phyloP scores from a whole-genome alignment of 2,113 vertebrate genomes.

The Crypturellus undulatus region DNA sequence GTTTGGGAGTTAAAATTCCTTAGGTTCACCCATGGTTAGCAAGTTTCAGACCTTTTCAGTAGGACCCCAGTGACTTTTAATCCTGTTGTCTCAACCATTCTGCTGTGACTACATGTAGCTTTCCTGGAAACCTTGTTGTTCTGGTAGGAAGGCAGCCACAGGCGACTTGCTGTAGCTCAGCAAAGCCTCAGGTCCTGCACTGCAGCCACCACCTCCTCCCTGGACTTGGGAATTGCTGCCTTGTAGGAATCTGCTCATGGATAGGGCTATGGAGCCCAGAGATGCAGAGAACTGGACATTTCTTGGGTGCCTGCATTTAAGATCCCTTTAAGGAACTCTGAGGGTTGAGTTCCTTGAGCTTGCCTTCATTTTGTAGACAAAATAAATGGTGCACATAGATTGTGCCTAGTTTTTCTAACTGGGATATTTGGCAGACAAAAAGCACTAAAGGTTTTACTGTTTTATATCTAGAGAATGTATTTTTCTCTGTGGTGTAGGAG shows the following conservation, averaged over 20 bases:
- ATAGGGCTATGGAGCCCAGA: not conserved
- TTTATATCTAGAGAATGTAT: not conserved
- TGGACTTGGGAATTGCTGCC: fast-evolving
- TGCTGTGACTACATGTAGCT: not conserved
- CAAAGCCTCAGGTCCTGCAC: not conserved
- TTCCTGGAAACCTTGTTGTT: not conserved
- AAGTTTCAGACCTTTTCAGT: not conserved
- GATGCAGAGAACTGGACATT: not conserved
- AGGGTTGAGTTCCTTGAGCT: not conserved
- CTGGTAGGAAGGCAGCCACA: not conserved
- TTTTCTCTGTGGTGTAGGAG: not conserved
- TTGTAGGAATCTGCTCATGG: not conserved
- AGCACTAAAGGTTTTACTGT: not conserved
- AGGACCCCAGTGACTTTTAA: not conserved
- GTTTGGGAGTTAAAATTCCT: not conserved
- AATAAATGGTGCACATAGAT: not conserved
- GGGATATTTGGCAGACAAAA: not conserved
- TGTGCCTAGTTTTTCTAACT: not conserved
- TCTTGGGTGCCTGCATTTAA: not conserved
- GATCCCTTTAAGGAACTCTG: not conserved
- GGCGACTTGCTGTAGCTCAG: not conserved
- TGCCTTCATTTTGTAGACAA: not conserved
- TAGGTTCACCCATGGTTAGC: not conserved
- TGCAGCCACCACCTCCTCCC: not conserved
- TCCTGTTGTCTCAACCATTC: not conserved